Conservation (phyloP, 2,797 vertebrate species). For the Dromococcyx pavoninus region DNA sequence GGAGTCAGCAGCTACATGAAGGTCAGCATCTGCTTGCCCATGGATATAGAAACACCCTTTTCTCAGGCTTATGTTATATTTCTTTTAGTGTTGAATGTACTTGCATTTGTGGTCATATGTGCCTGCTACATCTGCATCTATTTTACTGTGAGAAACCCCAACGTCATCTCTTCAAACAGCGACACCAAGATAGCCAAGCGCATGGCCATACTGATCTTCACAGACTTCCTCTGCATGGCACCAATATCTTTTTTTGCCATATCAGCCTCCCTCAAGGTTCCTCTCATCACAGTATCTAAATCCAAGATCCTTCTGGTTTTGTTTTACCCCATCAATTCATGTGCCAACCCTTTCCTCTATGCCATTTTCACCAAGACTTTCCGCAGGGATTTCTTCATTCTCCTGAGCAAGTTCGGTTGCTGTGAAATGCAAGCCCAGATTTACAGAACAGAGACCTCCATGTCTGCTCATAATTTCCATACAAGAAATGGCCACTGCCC, state of each 20-base stretch:
- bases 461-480: conserved; percentile 80
- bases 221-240: conserved; percentile 95
- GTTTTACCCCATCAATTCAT: conserved; percentile 98
- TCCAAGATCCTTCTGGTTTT: conserved; percentile 94
- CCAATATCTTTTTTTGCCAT: conserved; percentile 97
- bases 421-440: conserved; percentile 89
- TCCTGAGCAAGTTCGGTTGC: conserved; percentile 90
- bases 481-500: conserved; percentile 79
- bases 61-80: conserved; percentile 88
- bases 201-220: conserved; percentile 97
- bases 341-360: conserved; percentile 96
- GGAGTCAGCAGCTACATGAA: conserved; percentile 96
- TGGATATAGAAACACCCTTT: conserved; percentile 87
- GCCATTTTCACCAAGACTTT: conserved; percentile 95
- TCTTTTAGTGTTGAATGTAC: conserved; percentile 89
- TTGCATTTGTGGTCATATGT: conserved; percentile 90
- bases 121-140: conserved; percentile 93
- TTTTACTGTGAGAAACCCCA: conserved; percentile 89
- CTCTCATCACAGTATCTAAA: conserved; percentile 93
- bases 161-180: conserved; percentile 80
- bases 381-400: conserved; percentile 90
- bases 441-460: conserved; percentile 90
- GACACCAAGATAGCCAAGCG: conserved; percentile 92
- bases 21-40: conserved; percentile 98
- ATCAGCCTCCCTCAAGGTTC: conserved; percentile 90